Percentiles rank a stretch among this genome's conserved stretches.
These are phyloP conservation scores for Tribolium freemani DNA, from an alignment of 2,888 invertebrate genomes.

Conservation along the genomic window DNA sequence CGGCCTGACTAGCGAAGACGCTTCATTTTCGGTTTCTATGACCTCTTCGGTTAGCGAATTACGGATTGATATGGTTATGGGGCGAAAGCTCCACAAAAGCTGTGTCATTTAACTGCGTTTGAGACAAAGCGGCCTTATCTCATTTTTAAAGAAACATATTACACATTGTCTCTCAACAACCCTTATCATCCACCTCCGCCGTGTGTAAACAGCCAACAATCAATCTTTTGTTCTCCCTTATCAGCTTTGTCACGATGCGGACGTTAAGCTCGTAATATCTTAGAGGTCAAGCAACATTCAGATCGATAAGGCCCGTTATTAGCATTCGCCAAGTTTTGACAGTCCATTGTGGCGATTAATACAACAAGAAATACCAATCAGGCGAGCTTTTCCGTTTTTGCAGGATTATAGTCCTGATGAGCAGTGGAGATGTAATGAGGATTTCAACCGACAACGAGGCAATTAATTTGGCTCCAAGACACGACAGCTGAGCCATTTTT, in stretches of 20 bases:
- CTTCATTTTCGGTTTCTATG: conserved; percentile 38
- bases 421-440: conserved; percentile 17
- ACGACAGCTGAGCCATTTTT: background rate
- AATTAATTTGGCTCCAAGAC: background rate
- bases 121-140: background rate
- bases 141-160: background rate
- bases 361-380: conserved; percentile 19
- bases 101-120: background rate
- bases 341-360: conserved; percentile 20
- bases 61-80: conserved; percentile 31
- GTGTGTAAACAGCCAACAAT: background rate
- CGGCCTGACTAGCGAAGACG: conserved; percentile 36
- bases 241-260: background rate
- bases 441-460: background rate
- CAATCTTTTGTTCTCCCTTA: background rate
- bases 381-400: conserved; percentile 13
- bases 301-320: background rate
- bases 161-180: background rate
- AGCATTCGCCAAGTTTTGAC: background rate
- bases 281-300: background rate
- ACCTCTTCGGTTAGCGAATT: conserved; percentile 11
- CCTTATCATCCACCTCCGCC: background rate
- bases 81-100: conserved; percentile 1
- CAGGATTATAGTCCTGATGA: conserved; percentile 17
- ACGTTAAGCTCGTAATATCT: background rate